These are phyloP conservation scores for Unio delphinus DNA, from an alignment of 2,888 invertebrate genomes.

Conservation along the genomic window DNA sequence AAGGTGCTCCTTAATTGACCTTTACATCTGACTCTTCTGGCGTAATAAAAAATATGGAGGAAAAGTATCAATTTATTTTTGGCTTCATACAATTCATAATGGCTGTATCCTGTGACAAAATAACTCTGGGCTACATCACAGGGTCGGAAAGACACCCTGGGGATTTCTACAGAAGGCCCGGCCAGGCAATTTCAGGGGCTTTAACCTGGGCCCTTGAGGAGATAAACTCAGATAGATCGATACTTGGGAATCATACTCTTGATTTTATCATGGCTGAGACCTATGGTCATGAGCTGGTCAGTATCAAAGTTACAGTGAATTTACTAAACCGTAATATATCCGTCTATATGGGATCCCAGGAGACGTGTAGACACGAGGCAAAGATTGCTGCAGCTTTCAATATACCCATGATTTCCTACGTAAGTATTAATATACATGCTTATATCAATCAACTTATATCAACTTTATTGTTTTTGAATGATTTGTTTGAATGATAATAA, in stretches of 20 bases:
- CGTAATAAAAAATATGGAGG: too few relatives aligned
- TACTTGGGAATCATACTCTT: constrained; percentile 80
- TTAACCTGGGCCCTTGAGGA: constrained; percentile 89
- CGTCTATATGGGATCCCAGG: constrained; percentile 91
- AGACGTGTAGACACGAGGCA: constrained; percentile 91
- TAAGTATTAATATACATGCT: constrained; percentile 76
- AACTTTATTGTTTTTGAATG: constrained; percentile 1
- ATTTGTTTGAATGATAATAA: too few relatives aligned
- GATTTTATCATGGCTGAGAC: constrained; percentile 91
- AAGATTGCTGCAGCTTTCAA: constrained; percentile 94
- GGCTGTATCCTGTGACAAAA: constrained; percentile 6
- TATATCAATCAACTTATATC: constrained; percentile 6
- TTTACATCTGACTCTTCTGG: too few relatives aligned
- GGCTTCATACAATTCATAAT: too few relatives aligned
- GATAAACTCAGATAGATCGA: constrained; percentile 73
- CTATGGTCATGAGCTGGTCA: constrained; percentile 88
- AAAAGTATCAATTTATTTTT: too few relatives aligned
- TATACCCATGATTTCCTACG: constrained; percentile 96
- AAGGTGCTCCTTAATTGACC: too few relatives aligned
- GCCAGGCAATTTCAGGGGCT: constrained; percentile 83
- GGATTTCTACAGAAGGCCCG: constrained; percentile 81
- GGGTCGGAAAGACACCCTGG: constrained; percentile 34
- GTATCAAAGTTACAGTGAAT: constrained; percentile 85
- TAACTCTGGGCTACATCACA: constrained; percentile 60
- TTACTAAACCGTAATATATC: constrained; percentile 88